Base-by-base conservation (phyloP, 1,140 invertebrate species). In the Hydropsyche tenuis region DNA sequence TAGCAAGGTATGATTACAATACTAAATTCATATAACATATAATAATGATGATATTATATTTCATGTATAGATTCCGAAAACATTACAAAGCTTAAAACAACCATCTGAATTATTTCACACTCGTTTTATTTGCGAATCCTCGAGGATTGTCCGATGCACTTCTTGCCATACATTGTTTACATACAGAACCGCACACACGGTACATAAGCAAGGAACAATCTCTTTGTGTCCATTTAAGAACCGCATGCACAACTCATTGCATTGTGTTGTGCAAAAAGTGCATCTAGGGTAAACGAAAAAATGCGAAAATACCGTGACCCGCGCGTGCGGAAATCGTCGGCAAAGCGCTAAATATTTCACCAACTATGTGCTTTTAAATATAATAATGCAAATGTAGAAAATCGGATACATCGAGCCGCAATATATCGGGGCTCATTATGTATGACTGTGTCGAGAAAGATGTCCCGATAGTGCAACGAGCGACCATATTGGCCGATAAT, bases 231-330 rank as follows among this genome's bases (percentile, higher is more conserved):
- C 75, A 48, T 77, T 75, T 75, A 68, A 65, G 66, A 66, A 70
- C 43, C 23, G 30, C 51, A 69, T 23, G 23, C 64, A 74, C 75
- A 68, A 74, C 63, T 72, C 75, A 74, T 77, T 77, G 72, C 63
- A 77, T 74, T 77, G 75, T 74, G 56, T 74, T 74, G 75, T 62
- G 48, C 22, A 56, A 77, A 76, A 76, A 76, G 72, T 71, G 72
- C 75, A 73, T 76, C 72, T 76, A 76, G 72, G 75, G 72, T 66
- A 68, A 69, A 43, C 1, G 16, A 0, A 18, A 37, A 37, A 37
- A 37, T 9, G 30, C 30, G 30, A 37, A 9, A 37, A 37, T 37
- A 37, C 30, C 30, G 3, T 37, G 3, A 37, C 30, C 30, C 30
- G 5, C 6, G 5, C 14, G 48, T 14, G 48, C 48, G 3, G 48